Base-by-base conservation (phyloP, 2,113 vertebrate genomes). In the Grammomys surdaster region DNA sequence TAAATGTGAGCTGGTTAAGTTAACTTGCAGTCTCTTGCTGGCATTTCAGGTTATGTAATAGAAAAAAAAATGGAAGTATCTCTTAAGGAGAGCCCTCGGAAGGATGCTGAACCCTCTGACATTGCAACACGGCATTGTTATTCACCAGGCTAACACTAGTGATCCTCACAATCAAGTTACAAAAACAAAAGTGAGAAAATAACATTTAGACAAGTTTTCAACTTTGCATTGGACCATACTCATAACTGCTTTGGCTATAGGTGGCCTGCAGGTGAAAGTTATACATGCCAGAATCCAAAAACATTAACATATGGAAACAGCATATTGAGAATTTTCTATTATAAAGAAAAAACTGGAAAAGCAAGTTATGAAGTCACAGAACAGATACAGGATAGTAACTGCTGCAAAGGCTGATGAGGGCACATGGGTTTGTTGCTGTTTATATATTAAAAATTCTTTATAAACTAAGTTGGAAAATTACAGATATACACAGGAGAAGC, bases 391-490 rank as follows among this genome's bases (percentile, higher is more conserved):
- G 16, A 48, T 76, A 56, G 26, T 77, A 20, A 81, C 4, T 80
- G 51, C 17, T 80, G 17, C 51, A 80, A 40, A 36, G n/a, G 36
- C n/a, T 51, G 31, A 80, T 54, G 58, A 58, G 56, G 17, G 9
- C 40, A 20, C 43, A 22, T 3, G 4, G 10, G 5, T 40, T 77
- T 43, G 60, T 60, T 58, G 48, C n/a, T 86, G 17, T 7, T 72
- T 22, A 11, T 48, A n/a, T 86, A 43, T 90, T 88, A 93, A 88
- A 94, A 94, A 88, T 88, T 60, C 76, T 89, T 86, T 7, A 54
- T 88, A 40, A 26, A 54, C 89, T 67, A 46, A 80, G 12, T 69
- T 82, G 24, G 2, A 84, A 94, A 89, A 87, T 82, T 48, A n/a
- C 16, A 87, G 43, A 4, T 3, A 33, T 92, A 12, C 31, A 65